Evolutionary conservation across 2,113 vertebrate species (phyloP).

Genomic region (Chaetodon auriga): DNA sequence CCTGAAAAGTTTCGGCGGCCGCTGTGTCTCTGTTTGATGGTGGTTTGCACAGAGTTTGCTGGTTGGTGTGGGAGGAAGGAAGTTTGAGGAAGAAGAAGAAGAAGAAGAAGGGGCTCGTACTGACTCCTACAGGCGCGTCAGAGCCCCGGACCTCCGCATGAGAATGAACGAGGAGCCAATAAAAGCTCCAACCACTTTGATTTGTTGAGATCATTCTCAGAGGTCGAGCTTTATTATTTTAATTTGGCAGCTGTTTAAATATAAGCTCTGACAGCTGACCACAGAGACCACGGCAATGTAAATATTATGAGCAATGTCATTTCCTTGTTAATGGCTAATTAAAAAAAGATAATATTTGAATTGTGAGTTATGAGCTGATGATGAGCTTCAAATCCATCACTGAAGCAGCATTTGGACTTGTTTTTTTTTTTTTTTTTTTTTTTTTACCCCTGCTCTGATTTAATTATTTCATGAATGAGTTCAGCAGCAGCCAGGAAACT

Average conservation of each 20-base stretch:
- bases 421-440: neutral
- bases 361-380: neutral
- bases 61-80: constrained; percentile 66
- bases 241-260: constrained; percentile 2
- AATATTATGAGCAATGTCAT: neutral
- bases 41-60: constrained; percentile 31
- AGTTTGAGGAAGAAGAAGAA: constrained; percentile 48
- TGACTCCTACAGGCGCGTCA: constrained; percentile 81
- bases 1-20: neutral
- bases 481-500: neutral
- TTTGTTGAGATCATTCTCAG: constrained; percentile 31
- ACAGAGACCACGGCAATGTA: neutral
- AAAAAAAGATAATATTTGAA: neutral
- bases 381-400: neutral
- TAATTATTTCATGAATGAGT: neutral
- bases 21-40: constrained; percentile 15
- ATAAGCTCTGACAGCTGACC: neutral
- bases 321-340: neutral
- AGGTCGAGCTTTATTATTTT: constrained; percentile 1
- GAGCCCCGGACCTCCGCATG: neutral
- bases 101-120: constrained; percentile 36
- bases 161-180: neutral
- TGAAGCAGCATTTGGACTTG: neutral
- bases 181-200: neutral
- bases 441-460: neutral